Conservation (phyloP, 2,888 invertebrate genomes). For the Microplitis deprimator region DNA sequence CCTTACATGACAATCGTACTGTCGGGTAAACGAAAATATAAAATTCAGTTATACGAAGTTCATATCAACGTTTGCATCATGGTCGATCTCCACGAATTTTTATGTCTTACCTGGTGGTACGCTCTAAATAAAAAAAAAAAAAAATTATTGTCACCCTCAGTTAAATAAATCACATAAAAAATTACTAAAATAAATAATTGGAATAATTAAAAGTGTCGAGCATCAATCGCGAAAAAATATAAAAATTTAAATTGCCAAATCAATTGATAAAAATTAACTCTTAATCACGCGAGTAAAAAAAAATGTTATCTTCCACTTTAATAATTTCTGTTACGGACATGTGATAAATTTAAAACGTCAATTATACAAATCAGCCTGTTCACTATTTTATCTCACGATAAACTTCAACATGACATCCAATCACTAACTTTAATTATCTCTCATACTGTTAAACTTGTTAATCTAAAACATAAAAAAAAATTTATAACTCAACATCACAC, state of each 20-base stretch:
- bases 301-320: constrained; percentile 34
- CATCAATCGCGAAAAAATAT: too few species aligned
- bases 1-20: constrained; percentile 10
- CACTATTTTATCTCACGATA: not conserved
- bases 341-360: not conserved
- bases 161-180: too few species aligned
- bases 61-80: constrained; percentile 49
- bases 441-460: not conserved
- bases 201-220: too few species aligned
- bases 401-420: not conserved
- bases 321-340: constrained; percentile 33
- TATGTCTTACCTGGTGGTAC: constrained; percentile 56
- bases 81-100: constrained; percentile 58
- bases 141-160: not conserved
- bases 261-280: too few species aligned
- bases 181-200: too few species aligned
- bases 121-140: constrained; percentile 16
- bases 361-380: constrained; percentile 18
- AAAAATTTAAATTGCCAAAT: too few species aligned
- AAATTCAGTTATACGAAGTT: constrained; percentile 49
- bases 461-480: not conserved
- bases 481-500: too few species aligned
- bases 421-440: not conserved
- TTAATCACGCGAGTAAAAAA: not conserved
- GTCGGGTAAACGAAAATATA: constrained; percentile 41